Evolutionary conservation across 2,113 vertebrate species (phyloP).

Genomic region (Ornithorhynchus anatinus): DNA sequence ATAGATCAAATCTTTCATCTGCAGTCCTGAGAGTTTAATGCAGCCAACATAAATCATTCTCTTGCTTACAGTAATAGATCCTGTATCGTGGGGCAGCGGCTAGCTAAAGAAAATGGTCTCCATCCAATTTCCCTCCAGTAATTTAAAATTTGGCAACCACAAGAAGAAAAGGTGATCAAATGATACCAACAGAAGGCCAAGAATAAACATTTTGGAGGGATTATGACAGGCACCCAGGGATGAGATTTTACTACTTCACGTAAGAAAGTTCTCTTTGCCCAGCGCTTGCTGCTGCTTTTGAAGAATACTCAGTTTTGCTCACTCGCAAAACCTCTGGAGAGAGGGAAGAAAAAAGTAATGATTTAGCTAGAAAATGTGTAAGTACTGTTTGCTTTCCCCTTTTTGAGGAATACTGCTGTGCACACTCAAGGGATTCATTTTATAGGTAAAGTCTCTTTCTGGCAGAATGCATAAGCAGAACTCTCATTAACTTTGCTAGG

Average conservation of each 20-base stretch:
- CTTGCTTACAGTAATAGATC: no score
- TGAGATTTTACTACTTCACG: not conserved
- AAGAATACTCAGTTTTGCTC: not conserved
- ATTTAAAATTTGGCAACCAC: no score
- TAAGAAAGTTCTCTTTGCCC: constrained; percentile 11
- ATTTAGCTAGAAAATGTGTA: constrained; percentile 5
- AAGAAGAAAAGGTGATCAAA: no score
- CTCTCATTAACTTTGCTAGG: not conserved
- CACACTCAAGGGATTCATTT: not conserved
- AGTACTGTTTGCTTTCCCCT: not conserved
- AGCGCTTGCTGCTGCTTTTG: constrained; percentile 4
- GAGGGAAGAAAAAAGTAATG: not conserved
- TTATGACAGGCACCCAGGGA: not conserved
- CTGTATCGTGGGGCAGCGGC: no score
- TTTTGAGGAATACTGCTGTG: not conserved
- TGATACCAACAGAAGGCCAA: no score
- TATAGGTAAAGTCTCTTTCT: not conserved
- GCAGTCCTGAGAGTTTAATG: no score
- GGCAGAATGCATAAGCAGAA: not conserved
- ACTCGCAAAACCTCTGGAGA: constrained; percentile 34
- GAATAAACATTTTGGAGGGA: not conserved
- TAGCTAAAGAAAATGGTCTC: no score
- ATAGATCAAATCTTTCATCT: no score
- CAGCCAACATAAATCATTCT: no score
- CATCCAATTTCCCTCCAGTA: no score